phyloP scores from a whole-genome alignment of 2,888 invertebrate species.

The Iselma pallidipennis region DNA sequence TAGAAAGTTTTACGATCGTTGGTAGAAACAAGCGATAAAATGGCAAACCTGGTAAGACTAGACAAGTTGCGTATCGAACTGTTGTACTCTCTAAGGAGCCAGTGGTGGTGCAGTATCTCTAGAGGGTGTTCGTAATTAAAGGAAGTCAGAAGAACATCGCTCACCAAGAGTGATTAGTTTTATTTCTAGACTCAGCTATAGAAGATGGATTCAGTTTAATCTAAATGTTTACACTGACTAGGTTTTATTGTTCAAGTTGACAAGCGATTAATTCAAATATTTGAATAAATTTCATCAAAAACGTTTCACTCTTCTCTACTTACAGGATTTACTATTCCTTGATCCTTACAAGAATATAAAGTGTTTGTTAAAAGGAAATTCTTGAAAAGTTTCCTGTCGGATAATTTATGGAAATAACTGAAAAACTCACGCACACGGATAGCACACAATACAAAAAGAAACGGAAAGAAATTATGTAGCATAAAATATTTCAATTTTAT shows the following conservation, averaged over 20 bases:
- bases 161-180: constrained; percentile 35
- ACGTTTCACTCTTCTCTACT: background rate
- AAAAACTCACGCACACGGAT: constrained; percentile 14
- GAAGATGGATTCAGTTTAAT: constrained; percentile 16
- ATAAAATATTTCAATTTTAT: constrained; percentile 23
- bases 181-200: constrained; percentile 27
- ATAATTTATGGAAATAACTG: constrained; percentile 21
- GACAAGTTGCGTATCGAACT: constrained; percentile 22
- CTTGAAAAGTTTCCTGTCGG: constrained; percentile 7
- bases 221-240: background rate
- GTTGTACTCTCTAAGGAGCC: constrained; percentile 13
- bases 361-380: background rate
- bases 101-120: constrained; percentile 17
- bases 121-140: constrained; percentile 29
- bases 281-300: background rate
- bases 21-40: background rate
- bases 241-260: background rate
- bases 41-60: background rate
- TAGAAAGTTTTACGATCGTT: background rate
- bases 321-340: background rate
- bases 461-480: constrained; percentile 11
- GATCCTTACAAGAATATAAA: background rate
- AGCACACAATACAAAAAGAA: background rate
- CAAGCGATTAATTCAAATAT: background rate
- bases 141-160: constrained; percentile 32